Base-by-base conservation (phyloP, 2,113 vertebrate species). In the Syrmaticus mikado region DNA sequence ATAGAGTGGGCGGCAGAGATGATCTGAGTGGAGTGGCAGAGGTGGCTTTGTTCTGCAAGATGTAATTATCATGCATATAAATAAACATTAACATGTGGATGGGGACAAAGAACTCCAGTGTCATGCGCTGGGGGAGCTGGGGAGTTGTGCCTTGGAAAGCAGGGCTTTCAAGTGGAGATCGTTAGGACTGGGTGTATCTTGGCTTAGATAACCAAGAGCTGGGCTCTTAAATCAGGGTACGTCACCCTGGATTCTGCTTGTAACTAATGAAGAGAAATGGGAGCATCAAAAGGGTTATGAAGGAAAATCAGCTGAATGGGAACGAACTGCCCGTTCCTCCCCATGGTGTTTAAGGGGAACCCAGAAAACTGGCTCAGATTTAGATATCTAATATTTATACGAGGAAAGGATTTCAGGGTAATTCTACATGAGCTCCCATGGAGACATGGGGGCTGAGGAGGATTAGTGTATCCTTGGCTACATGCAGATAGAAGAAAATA, bases 111-210 rank as follows among this genome's bases (percentile, higher is more conserved):
- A 12, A 1, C 18, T 32, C 38, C n/a, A 0, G 6, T 21, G 5
- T 3, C 2, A 0, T 28, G 2, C 0, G 3, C 24, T 3, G 2
- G 3, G 43, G 46, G 41, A 11, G 13, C 17, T 40, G 66, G n/a
- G 48, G 25, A 61, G 50, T 45, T 20, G 50, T 3, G 40, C 25
- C 22, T 34, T 27, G 30, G 34, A 11, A 21, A 53, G 25, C 21
- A 8, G 41, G 21, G 11, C 2, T 16, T 50, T 13, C 70, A 19
- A 25, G 20, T 4, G 36, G n/a, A 40, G 55, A 36, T 46, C 40
- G 0, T 19, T 21, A 18, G 43, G 52, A 13, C 13, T 3, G 16
- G 28, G 13, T 9, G 18, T 7, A 13, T 6, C 53, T 9, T 8
- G 53, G 36, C 21, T 82, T 6, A 52, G 22, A 13, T 40, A 74